These are phyloP conservation scores for Palythoa caribaeorum DNA, from an alignment of 92 coral and sea anemone genomes.

Conservation along the genomic window DNA sequence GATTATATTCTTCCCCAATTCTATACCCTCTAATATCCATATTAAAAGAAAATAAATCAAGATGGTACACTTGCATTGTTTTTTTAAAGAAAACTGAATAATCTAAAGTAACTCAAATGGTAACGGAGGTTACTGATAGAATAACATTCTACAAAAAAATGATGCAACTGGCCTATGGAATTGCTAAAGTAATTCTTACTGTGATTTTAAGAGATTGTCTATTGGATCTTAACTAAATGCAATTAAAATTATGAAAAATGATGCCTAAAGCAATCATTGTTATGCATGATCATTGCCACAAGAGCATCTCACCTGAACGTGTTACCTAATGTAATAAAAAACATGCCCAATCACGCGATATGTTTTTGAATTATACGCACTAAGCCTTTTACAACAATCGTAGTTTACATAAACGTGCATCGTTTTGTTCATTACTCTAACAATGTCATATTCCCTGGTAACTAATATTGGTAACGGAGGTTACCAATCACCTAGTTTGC, in stretches of 20 bases:
- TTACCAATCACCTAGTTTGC: conserved; percentile 8
- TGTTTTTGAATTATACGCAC: not conserved
- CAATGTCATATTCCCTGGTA: not conserved
- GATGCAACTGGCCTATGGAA: conserved; percentile 16
- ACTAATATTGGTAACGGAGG: conserved; percentile 8
- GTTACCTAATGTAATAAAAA: conserved; percentile 4
- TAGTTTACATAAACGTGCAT: not conserved
- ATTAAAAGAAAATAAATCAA: conserved; percentile 13
- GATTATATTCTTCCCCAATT: conserved; percentile 3
- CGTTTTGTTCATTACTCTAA: conserved; percentile 11
- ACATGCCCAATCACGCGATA: conserved; percentile 3
- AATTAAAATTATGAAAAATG: conserved; percentile 3
- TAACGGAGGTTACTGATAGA: conserved; percentile 11
- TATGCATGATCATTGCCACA: not conserved
- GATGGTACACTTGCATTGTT: conserved; percentile 1
- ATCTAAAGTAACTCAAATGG: conserved; percentile 10
- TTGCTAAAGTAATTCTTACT: conserved; percentile 8
- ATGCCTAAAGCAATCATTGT: not conserved
- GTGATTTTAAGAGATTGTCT: conserved; percentile 6
- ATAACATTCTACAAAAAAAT: conserved; percentile 1
- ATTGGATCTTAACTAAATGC: conserved; percentile 7
- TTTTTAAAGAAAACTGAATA: conserved; percentile 3
- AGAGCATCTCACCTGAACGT: conserved; percentile 6
- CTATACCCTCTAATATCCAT: conserved; percentile 13
- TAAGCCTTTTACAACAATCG: conserved; percentile 7